Base-by-base conservation (phyloP, 1,140 invertebrate genomes). In the Globodera ellingtonae region DNA sequence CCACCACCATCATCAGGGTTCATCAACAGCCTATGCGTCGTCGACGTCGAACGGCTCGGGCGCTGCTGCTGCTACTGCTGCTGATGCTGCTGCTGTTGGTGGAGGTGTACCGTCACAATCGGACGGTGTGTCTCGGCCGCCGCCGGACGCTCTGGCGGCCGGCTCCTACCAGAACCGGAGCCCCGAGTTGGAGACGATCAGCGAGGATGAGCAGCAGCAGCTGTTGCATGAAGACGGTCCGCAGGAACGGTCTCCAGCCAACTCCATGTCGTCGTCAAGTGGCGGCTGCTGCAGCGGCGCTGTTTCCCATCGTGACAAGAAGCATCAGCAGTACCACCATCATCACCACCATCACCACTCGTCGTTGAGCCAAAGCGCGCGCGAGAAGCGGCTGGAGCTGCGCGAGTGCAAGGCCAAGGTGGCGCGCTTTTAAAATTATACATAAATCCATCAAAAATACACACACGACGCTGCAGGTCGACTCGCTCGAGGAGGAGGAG, bases 331-430 rank as follows among this genome's bases (percentile, higher is more conserved):
- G 10, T 13, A 13, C 56, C 13, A 62, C 56, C 56, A 59, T 59
- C 56, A 59, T 59, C 56, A 59, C 18, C 50, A 65, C 44, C 75
- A 44, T 65, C 52, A 75, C 21, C 71, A 56, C n/a, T 79, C 78
- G 10, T 78, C 79, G 9, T 52, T 80, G 48, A 80, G 79, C 74
- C 79, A 80, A 75, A 77, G 21, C 24, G 56, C 50, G 7, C 72
- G 46, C 3, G 80, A 81, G 48, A 81, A 81, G 72, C 50, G 80
- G 62, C n/a, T 66, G 21, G 79, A 65, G 65, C 50, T 81, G 21
- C 67, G 80, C 59, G 80, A 81, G 48, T 81, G 69, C 52, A 81
- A 81, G 62, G 79, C 78, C 24, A 81, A 81, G 66, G 67, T 81
- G 80, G 78, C 52, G 67, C 79, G 13, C 24, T 80, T 46, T 44